Evolutionary conservation across 2,113 vertebrate species (phyloP), one percentile per base, ranked within the genome.

Genomic region (Eublepharis macularius): DNA sequence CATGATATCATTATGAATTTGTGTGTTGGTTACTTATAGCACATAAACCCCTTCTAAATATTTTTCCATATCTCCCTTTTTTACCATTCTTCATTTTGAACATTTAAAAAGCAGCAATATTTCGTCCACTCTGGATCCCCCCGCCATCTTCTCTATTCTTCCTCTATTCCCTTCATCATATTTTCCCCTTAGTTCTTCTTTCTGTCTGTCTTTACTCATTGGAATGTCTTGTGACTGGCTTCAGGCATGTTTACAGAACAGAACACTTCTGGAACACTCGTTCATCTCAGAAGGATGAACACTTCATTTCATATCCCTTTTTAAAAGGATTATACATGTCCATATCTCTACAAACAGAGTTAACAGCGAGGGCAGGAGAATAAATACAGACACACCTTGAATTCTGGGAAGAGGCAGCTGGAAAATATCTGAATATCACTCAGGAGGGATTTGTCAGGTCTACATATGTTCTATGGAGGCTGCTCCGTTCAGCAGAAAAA

Each of bases 271-370:
- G 69, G 41, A 86, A 80, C 69, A 49, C 41, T 32, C 65, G 29
- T 51, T 76, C 57, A 81, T 86, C 73, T 76, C 47, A 12, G 32
- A 81, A 65, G 34, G 73, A 76, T 81, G 76, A 76, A 76, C 60
- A 85, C 65, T 85, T 85, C 70, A 76, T 76, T 82, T 69, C 65
- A 43, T 16, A 43, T 34, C 26, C 29, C 26, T 79, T 79, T 72
- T 70, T 24, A 85, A 85, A 63, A 85, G 51, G 29, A 57, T 72
- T 85, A 47, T 29, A 60, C 8, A 17, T 49, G 79, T 43, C 49
- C 4, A 24, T 79, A 43, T 79, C 36, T 57, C 65, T 60, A 72
- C 36, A 32, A 78, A 70, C 24, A 81, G 49, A 77, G 49, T n/a
- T 69, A 77, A 66, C 3, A 70, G 80, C 45, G 54, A 39, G 60